phyloP scores from a whole-genome alignment of 2,113 vertebrate species.

The Acinonyx jubatus region DNA sequence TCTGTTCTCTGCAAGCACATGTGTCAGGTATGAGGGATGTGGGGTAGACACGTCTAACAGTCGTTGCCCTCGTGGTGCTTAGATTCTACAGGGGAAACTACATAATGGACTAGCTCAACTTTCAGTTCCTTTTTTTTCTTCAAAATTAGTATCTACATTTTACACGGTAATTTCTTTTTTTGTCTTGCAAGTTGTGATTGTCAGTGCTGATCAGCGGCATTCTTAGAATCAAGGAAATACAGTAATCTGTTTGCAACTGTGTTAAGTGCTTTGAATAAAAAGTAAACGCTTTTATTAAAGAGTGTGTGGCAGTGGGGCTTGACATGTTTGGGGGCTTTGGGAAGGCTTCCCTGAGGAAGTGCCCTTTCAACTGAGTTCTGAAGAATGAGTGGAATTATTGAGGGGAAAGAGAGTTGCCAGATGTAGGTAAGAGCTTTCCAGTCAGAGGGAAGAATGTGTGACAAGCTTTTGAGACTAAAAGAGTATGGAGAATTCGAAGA shows the following conservation, averaged over 20 bases:
- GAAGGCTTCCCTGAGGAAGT: background rate
- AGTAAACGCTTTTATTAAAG: slow-evolving; percentile 7
- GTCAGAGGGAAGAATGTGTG: background rate
- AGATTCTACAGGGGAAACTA: background rate
- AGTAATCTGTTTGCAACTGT: background rate
- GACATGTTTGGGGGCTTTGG: background rate
- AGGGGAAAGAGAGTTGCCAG: background rate
- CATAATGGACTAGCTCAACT: background rate
- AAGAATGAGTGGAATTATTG: background rate
- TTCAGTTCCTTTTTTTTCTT: background rate
- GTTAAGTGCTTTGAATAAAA: background rate
- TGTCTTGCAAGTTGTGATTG: slow-evolving; percentile 5
- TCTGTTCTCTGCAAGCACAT: background rate
- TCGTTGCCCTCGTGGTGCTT: background rate
- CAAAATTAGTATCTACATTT: background rate
- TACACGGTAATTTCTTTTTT: background rate
- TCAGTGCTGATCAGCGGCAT: background rate
- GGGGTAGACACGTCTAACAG: background rate
- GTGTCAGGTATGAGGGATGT: background rate
- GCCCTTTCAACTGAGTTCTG: background rate
- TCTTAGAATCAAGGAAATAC: slow-evolving; percentile 7
- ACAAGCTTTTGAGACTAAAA: background rate
- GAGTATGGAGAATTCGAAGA: background rate
- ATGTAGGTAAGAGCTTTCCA: background rate
- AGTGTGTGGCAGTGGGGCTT: background rate